Percentiles rank a stretch among this genome's conserved stretches.
These are phyloP conservation scores for Actinopyga echinites DNA, from an alignment of 53 echinoderm and acorn worm species.

Conservation along the genomic window DNA sequence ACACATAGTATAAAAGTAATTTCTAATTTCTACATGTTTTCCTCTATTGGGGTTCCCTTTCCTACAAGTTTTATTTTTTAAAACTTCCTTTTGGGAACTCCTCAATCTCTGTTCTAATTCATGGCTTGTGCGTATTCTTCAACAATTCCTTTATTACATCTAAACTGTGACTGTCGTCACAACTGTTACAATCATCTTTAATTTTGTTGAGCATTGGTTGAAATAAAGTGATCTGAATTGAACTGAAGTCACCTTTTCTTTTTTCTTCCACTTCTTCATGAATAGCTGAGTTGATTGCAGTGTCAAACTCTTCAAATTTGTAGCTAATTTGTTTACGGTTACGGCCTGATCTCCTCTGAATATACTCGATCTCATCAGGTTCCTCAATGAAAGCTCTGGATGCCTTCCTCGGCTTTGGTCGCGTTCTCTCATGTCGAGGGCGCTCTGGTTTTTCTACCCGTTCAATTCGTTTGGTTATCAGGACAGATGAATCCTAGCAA, in stretches of 20 bases:
- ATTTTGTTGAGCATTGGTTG: no score
- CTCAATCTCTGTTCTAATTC: no score
- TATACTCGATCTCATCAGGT: constrained; percentile 71
- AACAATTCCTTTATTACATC: no score
- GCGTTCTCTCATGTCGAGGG: constrained; percentile 17
- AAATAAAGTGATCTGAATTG: no score
- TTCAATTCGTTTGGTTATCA: constrained; percentile 21
- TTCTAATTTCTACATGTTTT: no score
- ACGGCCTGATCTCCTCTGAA: constrained; percentile 63
- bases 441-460: constrained; percentile 9
- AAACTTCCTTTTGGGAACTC: no score
- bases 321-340: constrained; percentile 78
- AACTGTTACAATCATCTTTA: no score
- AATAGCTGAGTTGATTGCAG: constrained; percentile 91
- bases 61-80: no score
- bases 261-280: constrained; percentile 85
- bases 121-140: no score
- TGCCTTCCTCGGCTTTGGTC: constrained; percentile 37
- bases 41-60: no score
- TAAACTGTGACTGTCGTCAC: no score
- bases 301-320: constrained; percentile 95
- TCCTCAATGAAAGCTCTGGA: constrained; percentile 54
- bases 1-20: no score
- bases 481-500: constrained; percentile 25
- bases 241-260: constrained; percentile 79